Conservation (phyloP, 2,113 vertebrate genomes). For the Takifugu flavidus region DNA sequence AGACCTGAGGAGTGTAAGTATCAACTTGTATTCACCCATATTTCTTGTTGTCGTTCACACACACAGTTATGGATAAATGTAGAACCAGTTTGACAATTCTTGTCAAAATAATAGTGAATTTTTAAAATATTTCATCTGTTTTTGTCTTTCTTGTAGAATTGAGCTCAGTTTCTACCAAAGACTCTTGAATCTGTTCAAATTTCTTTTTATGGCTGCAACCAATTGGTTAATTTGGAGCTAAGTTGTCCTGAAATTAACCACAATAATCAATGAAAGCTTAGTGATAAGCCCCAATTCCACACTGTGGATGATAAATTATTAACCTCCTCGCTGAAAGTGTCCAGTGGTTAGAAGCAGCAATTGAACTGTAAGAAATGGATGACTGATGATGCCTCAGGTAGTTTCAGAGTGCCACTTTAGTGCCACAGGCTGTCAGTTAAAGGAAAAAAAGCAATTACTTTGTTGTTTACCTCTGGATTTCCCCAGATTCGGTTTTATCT, state of each 20-base stretch:
- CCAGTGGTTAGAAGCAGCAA: conserved; percentile 33
- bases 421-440: conserved; percentile 11
- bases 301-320: conserved; percentile 35
- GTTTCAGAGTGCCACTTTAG: conserved; percentile 27
- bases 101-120: no score
- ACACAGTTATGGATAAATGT: no score
- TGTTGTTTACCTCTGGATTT: conserved; percentile 41
- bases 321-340: conserved; percentile 20
- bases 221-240: conserved; percentile 22
- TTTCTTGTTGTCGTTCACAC: no score
- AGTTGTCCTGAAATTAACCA: conserved; percentile 31
- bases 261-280: conserved; percentile 46
- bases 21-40: not conserved
- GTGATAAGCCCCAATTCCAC: conserved; percentile 35
- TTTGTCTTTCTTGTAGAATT: not conserved
- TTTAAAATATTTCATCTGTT: no score
- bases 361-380: conserved; percentile 40
- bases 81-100: no score
- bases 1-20: conserved; percentile 93
- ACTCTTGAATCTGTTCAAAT: no score
- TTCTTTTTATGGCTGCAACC: no score
- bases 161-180: no score
- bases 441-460: conserved; percentile 46
- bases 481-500: conserved; percentile 41
- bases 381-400: conserved; percentile 36